Evolutionary conservation across 2,113 vertebrate genomes (phyloP), one percentile per base, ranked within the genome.

Genomic region (Hystrix cristata): DNA sequence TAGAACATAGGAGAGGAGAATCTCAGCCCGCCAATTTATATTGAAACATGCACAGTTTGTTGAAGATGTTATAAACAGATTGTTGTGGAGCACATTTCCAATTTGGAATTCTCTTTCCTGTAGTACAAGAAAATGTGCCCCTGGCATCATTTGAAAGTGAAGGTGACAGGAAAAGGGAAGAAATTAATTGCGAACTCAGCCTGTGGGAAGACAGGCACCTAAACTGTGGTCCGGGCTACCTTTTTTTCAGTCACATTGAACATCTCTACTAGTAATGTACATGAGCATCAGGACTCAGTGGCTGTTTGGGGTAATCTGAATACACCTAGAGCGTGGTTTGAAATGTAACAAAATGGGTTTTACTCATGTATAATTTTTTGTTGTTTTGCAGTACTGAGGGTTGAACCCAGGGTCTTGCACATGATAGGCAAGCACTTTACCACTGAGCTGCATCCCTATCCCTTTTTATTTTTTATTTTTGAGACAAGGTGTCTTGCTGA

Each of bases 151-250:
- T 53, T 71, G 59, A 65, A 80, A 62, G 31, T 34, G 59, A 46
- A 59, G 87, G 38, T 27, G 43, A 15, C 34, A 46, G 46, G 46
- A 59, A 19, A 46, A 53, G 71, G 69, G 21, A 55, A 10, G 31
- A 31, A 4, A 16, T 34, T 31, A 25, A 5, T 3, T 23, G 0
- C 55, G 31, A 34, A 18, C 31, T 60, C 60, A 29, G 1, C 9
- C 8, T 19, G 3, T 18, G 13, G 25, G 34, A 48, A 46, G 31
- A 19, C 7, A 18, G 31, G 46, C 57, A 0, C 31, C 21, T 2
- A 2, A 11, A 12, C 0, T 9, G 18, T 27, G 48, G n/a, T n/a
- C 51, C 23, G 8, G 23, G 27, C 23, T 13, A 2, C 48, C 34
- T 67, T 27, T 9, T 18, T 19, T 79, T 60, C 13, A 43, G 12